phyloP scores from a whole-genome alignment of 2,797 vertebrate genomes.

The Mormyrops boulengeri region DNA sequence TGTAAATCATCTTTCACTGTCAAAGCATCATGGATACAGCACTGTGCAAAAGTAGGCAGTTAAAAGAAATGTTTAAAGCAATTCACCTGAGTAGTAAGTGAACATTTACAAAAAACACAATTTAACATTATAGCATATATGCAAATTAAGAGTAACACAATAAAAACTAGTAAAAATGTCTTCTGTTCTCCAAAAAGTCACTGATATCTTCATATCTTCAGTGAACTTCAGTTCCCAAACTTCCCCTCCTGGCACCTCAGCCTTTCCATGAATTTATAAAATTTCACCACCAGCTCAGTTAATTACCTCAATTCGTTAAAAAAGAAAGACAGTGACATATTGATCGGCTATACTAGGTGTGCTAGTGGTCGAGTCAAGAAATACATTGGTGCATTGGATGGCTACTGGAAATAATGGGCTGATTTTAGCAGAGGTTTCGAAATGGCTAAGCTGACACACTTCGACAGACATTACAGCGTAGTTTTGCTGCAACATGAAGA shows the following conservation, averaged over 20 bases:
- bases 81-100: not conserved
- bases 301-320: not conserved
- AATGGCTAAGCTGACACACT: not conserved
- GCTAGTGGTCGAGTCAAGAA: not conserved
- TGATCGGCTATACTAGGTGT: not conserved
- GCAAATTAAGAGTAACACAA: not conserved
- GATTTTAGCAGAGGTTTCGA: not conserved
- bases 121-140: not conserved
- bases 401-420: not conserved
- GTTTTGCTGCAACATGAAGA: not conserved
- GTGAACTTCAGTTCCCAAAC: not conserved
- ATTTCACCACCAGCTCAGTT: not conserved
- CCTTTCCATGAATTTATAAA: not conserved
- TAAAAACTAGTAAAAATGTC: not conserved
- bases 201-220: too few relatives aligned
- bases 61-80: not conserved
- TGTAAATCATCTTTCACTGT: not conserved
- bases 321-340: not conserved
- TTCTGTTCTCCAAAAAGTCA: not conserved
- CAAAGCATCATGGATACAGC: not conserved
- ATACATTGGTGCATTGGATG: not conserved
- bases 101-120: not conserved
- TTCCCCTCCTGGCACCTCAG: not conserved
- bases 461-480: not conserved
- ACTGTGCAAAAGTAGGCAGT: not conserved